Evolutionary conservation across 2,888 invertebrate species (phyloP).

Genomic region (Theretra japonica): DNA sequence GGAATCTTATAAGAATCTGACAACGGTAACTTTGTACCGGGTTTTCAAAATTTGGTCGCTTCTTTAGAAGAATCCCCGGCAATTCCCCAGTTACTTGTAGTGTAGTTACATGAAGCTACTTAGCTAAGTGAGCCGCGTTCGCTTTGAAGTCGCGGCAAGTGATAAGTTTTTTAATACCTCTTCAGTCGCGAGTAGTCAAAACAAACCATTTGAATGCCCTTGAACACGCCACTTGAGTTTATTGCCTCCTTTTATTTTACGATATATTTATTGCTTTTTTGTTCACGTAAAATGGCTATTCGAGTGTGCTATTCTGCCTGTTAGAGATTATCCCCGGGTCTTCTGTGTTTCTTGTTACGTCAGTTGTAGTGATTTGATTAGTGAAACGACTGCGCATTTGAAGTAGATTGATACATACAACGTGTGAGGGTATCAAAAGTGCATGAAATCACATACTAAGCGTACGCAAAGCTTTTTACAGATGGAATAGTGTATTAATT

Average conservation of each 20-base stretch:
- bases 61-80: not conserved
- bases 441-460: too few species aligned
- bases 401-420: too few species aligned
- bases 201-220: constrained; percentile 80
- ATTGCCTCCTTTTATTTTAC: constrained; percentile 69
- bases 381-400: too few species aligned
- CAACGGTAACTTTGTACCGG: too few species aligned
- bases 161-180: constrained; percentile 72
- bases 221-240: constrained; percentile 75
- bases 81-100: not conserved
- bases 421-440: too few species aligned
- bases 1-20: not conserved
- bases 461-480: too few species aligned
- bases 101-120: constrained; percentile 33
- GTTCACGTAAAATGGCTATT: constrained; percentile 24
- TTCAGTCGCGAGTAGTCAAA: constrained; percentile 74
- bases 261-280: constrained; percentile 68
- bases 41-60: not conserved
- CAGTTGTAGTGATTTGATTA: too few species aligned
- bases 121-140: constrained; percentile 47
- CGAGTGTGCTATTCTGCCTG: constrained; percentile 26
- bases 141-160: constrained; percentile 68
- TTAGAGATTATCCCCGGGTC: too few species aligned
- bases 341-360: too few species aligned
- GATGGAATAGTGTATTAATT: too few species aligned